These are phyloP conservation scores for Galleria mellonella DNA, from an alignment of 1,140 invertebrate species.

Conservation along the genomic window DNA sequence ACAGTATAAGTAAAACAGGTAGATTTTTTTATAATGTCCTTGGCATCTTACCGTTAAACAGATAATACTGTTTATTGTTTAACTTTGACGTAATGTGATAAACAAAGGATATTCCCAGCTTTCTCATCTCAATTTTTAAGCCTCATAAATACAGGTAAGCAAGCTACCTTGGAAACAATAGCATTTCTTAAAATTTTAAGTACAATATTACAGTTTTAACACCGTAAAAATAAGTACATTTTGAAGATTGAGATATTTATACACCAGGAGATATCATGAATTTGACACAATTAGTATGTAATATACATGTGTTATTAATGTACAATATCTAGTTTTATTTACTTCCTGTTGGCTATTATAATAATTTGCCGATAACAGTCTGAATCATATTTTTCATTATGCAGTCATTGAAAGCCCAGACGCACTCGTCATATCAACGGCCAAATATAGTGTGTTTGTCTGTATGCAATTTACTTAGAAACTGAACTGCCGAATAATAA, in stretches of 20 bases:
- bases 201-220: no score
- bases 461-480: constrained; percentile 71
- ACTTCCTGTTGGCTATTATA: constrained; percentile 2
- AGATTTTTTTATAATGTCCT: constrained; percentile 15
- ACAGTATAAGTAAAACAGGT: no score
- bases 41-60: constrained; percentile 41
- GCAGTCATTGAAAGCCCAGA: constrained; percentile 59
- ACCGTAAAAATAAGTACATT: no score
- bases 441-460: constrained; percentile 51
- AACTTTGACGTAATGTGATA: constrained; percentile 58
- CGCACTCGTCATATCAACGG: constrained; percentile 51
- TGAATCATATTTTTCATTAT: constrained; percentile 14
- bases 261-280: no score
- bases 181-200: constrained; percentile 32
- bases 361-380: constrained; percentile 2
- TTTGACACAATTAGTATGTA: no score
- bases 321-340: constrained; percentile 1
- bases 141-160: constrained; percentile 57
- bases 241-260: no score
- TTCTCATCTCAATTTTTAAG: constrained; percentile 35
- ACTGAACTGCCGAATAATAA: constrained; percentile 70
- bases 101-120: constrained; percentile 45
- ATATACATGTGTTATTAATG: no score
- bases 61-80: constrained; percentile 54
- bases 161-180: constrained; percentile 54